Conservation (phyloP, 2,797 vertebrate genomes). For the Myotis myotis region DNA sequence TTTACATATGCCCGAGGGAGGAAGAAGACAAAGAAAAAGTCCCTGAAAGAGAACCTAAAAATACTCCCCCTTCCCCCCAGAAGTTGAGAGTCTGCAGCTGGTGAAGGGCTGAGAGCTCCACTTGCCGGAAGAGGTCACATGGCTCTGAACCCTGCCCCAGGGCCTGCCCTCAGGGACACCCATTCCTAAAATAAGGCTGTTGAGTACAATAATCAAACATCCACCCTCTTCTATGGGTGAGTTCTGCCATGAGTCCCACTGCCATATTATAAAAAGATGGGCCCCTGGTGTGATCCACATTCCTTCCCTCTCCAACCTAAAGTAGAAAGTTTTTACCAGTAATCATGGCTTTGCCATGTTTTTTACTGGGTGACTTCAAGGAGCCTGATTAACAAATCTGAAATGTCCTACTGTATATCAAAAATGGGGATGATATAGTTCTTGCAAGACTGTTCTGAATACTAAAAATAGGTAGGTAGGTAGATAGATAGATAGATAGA, state of each 20-base stretch:
- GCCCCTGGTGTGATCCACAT: background rate
- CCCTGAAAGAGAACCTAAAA: background rate
- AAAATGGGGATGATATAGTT: constrained; percentile 24
- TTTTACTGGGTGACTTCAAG: background rate
- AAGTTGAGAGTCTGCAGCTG: background rate
- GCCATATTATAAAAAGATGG: background rate
- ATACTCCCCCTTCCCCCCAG: background rate
- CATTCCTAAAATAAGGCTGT: background rate
- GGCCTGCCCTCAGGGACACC: too few relatives aligned
- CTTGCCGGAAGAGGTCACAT: accelerated
- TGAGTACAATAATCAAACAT: background rate
- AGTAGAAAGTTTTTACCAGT: background rate
- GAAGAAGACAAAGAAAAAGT: constrained; percentile 36
- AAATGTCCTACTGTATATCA: background rate
- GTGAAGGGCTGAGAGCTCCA: background rate
- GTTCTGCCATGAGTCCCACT: background rate
- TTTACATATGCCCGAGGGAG: constrained; percentile 60
- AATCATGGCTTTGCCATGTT: background rate
- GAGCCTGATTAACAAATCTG: background rate
- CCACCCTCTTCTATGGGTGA: background rate
- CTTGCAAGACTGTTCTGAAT: background rate
- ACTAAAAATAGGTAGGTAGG: background rate
- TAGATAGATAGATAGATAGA: background rate
- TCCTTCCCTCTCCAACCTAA: constrained; percentile 2
- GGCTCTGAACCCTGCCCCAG: accelerated